These are phyloP conservation scores for Catharus minimus DNA, from an alignment of 2,113 vertebrate genomes.

Conservation along the genomic window DNA sequence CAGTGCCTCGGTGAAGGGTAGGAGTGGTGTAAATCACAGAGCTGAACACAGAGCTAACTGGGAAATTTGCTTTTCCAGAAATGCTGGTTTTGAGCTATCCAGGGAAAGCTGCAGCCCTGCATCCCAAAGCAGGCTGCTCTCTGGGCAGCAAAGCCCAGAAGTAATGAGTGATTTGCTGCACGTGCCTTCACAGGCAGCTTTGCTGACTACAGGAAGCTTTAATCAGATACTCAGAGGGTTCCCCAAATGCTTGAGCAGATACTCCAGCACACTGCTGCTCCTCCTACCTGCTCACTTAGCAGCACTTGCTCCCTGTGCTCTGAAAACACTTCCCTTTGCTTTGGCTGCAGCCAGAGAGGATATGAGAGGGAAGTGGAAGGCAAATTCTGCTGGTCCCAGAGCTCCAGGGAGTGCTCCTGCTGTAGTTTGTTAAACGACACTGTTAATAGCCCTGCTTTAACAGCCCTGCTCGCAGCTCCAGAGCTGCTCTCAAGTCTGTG, in stretches of 20 bases:
- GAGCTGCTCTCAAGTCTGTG: neutral
- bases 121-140: neutral
- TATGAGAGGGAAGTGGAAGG: neutral
- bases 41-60: neutral
- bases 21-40: neutral
- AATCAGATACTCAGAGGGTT: neutral
- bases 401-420: neutral
- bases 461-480: neutral
- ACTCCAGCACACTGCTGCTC: neutral
- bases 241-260: neutral
- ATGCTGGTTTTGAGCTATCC: neutral
- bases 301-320: neutral
- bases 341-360: neutral
- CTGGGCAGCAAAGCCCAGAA: neutral
- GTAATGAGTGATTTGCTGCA: neutral
- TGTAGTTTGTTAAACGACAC: neutral
- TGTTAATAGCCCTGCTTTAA: neutral
- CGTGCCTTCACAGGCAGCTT: neutral
- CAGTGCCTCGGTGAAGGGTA: neutral
- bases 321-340: neutral
- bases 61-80: neutral
- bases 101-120: neutral
- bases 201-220: neutral
- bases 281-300: neutral
- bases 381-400: neutral